Evolutionary conservation across 2,113 vertebrate genomes (phyloP).

Genomic region (Poeciliopsis turrubarensis): DNA sequence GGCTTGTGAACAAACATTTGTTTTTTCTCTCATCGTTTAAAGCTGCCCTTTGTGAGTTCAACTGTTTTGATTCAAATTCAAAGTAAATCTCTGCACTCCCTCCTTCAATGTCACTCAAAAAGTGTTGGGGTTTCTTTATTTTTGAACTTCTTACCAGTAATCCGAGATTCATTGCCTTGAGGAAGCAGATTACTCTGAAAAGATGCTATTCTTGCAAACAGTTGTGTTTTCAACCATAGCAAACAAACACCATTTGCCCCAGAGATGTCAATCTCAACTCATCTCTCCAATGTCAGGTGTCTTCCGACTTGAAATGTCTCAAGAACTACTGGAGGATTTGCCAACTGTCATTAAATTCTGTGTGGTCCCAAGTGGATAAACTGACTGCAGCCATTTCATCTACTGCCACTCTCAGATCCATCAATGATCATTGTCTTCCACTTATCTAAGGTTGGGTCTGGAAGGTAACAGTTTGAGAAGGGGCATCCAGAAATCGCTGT

Average conservation of each 20-base stretch:
- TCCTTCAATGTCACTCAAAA: conserved; percentile 30
- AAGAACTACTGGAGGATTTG: not conserved
- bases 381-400: not conserved
- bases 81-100: conserved; percentile 7
- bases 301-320: conserved; percentile 10
- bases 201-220: conserved; percentile 6
- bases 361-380: not conserved
- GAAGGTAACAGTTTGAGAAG: too few relatives aligned
- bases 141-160: conserved; percentile 34
- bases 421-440: not conserved
- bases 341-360: not conserved
- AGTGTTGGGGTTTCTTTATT: conserved; percentile 3
- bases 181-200: conserved; percentile 8
- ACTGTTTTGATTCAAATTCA: conserved; percentile 18
- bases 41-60: not conserved
- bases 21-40: conserved; percentile 14
- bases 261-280: not conserved
- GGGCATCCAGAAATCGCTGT: not conserved
- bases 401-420: not conserved
- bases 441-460: too few relatives aligned
- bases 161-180: conserved; percentile 21
- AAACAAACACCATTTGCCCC: not conserved
- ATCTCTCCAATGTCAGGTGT: not conserved
- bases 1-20: conserved; percentile 25
- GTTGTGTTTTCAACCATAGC: conserved; percentile 3